Base-by-base conservation (phyloP, 2,888 invertebrate species). In the Theretra japonica region DNA sequence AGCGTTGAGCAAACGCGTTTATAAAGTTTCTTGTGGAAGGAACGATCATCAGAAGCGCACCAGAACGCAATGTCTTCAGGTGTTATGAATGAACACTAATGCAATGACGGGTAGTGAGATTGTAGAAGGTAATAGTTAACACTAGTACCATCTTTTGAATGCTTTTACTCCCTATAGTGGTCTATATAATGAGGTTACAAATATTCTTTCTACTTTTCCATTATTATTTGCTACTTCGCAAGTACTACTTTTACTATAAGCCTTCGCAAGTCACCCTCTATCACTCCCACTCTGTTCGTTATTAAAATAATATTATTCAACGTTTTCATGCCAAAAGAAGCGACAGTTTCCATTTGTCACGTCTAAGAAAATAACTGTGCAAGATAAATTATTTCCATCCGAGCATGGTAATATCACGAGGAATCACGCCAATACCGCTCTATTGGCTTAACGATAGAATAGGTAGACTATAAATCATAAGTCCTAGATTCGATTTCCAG, bases 251-350 rank as follows among this genome's bases (percentile, higher is more conserved):
- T n/a, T n/a, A n/a, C n/a, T 25, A 2, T 65, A 17, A 23, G 41
- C 48, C 62, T 41, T n/a, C 15, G 17, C 48, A 65, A 65, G 33
- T 62, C 41, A n/a, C 41, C 23, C 21, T 65, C 41, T 62, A 41
- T 11, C 59, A n/a, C 62, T 4, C 60, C n/a, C 23, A 33, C 33
- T 21, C 17, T 17, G 23, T 48, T 6, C 5, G 65, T 17, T 65
- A 65, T 65, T 48, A 65, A 65, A 65, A 41, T 48, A 65, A 65
- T 65, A 65, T 65, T 41, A 41, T 65, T 65, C 65, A 65, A 65
- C 48, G 65, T 65, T 48, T 65, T 65, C 23, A 65, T 23, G 65
- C 65, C 65, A 65, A 65, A 65, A 15, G 48, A 41, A 41, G 65
- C 48, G 65, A 65, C 65, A 65, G 41, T 23, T 25, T 62, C 65